Evolutionary conservation across 2,888 invertebrate species (phyloP).

Genomic region (Pherbina coryleti): DNA sequence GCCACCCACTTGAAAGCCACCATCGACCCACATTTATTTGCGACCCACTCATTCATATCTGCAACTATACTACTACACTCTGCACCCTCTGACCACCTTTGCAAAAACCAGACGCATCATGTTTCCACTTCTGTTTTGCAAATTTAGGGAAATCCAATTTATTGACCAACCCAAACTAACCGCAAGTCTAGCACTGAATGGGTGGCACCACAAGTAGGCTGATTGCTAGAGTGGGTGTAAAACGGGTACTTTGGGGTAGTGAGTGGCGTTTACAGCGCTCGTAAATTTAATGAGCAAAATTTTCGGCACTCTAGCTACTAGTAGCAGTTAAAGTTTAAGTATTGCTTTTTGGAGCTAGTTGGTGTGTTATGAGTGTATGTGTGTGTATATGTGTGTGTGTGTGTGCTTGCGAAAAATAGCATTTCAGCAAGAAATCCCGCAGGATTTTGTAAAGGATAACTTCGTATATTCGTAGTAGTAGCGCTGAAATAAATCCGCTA

Average conservation of each 20-base stretch:
- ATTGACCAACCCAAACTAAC: constrained; percentile 7
- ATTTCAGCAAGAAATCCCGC: too few species aligned
- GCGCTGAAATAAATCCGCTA: too few species aligned
- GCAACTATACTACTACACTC: neutral
- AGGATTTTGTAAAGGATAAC: too few species aligned
- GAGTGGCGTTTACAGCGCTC: neutral
- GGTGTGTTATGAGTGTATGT: neutral
- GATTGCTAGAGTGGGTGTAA: neutral
- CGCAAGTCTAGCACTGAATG: neutral
- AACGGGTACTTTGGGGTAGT: neutral
- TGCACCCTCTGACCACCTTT: neutral
- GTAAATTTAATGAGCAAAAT: constrained; percentile 13
- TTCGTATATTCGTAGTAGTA: too few species aligned
- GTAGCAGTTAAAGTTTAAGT: neutral
- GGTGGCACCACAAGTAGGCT: too few species aligned
- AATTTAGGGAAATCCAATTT: constrained; percentile 36
- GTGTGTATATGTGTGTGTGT: neutral
- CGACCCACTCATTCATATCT: neutral
- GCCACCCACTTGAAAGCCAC: neutral
- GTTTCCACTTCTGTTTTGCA: constrained; percentile 33
- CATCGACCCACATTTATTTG: neutral
- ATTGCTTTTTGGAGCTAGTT: neutral
- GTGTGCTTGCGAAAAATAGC: too few species aligned
- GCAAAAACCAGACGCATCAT: constrained; percentile 13
- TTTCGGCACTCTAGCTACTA: neutral